These are phyloP conservation scores for Sorex maritimensis DNA, from an alignment of 2,797 vertebrate species.

Conservation along the genomic window DNA sequence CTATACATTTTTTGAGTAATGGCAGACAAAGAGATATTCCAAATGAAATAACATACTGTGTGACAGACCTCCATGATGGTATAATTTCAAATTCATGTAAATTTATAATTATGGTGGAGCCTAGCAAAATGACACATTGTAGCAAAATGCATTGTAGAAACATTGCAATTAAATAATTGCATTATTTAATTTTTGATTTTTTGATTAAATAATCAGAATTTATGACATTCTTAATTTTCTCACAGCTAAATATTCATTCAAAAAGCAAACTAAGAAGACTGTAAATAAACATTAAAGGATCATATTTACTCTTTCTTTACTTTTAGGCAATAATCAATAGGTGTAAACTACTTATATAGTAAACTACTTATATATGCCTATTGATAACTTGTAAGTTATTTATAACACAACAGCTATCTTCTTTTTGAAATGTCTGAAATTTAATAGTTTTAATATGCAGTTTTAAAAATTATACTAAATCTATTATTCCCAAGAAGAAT, in stretches of 20 bases:
- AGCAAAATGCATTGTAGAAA: background rate
- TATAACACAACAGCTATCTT: background rate
- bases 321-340: slow-evolving; percentile 17
- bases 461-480: slow-evolving; percentile 51
- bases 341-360: background rate
- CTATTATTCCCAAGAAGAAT: background rate
- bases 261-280: background rate
- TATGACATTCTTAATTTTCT: background rate
- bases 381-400: background rate
- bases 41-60: slow-evolving; percentile 22
- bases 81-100: slow-evolving; percentile 50
- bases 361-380: background rate
- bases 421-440: background rate
- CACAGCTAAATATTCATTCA: background rate
- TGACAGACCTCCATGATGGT: background rate
- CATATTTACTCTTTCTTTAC: slow-evolving; percentile 50
- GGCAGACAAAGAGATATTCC: slow-evolving; percentile 32
- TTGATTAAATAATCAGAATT: slow-evolving; percentile 40
- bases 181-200: background rate
- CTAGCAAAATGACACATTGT: background rate
- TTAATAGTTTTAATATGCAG: slow-evolving; percentile 14
- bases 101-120: background rate
- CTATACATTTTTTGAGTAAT: slow-evolving; percentile 61
- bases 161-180: no score
- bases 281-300: background rate